Evolutionary conservation across 2,797 vertebrate species (phyloP).

Genomic region (Cyclopterus lumpus): DNA sequence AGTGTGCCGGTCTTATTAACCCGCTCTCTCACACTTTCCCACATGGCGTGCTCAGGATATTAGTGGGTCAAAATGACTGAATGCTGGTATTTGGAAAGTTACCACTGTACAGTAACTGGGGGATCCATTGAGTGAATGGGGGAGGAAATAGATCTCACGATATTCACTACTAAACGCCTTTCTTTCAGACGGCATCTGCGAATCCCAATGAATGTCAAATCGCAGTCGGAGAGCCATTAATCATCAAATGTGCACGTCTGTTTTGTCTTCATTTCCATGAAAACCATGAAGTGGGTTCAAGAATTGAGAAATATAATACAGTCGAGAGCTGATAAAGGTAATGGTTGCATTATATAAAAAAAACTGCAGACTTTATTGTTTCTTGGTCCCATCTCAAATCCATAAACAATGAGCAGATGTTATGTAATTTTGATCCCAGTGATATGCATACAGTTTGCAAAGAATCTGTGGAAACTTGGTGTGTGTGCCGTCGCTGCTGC

Average conservation of each 20-base stretch:
- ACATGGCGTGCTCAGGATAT: constrained; percentile 23
- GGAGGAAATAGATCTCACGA: constrained; percentile 42
- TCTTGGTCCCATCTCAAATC: not conserved
- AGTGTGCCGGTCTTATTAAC: not conserved
- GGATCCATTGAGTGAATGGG: constrained; percentile 36
- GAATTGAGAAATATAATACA: constrained; percentile 23
- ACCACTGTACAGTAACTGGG: constrained; percentile 12
- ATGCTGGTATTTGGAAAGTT: constrained; percentile 35
- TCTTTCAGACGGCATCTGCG: constrained; percentile 21
- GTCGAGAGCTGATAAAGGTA: not conserved
- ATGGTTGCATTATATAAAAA: not conserved
- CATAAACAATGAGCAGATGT: constrained; percentile 6
- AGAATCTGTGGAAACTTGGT: constrained; percentile 9
- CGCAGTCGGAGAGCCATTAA: constrained; percentile 31
- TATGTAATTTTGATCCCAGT: not conserved
- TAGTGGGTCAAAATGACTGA: constrained; percentile 22
- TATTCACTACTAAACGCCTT: constrained; percentile 32
- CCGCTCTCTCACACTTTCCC: constrained; percentile 22
- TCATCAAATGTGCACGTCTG: constrained; percentile 29
- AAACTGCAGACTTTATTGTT: not conserved
- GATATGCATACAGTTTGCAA: constrained; percentile 20
- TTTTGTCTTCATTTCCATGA: constrained; percentile 40
- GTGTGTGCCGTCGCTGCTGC: constrained; percentile 9
- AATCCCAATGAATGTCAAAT: constrained; percentile 29
- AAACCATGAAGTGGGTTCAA: constrained; percentile 20